Conservation (phyloP, 2,113 vertebrate species). For the Strix aluco region DNA sequence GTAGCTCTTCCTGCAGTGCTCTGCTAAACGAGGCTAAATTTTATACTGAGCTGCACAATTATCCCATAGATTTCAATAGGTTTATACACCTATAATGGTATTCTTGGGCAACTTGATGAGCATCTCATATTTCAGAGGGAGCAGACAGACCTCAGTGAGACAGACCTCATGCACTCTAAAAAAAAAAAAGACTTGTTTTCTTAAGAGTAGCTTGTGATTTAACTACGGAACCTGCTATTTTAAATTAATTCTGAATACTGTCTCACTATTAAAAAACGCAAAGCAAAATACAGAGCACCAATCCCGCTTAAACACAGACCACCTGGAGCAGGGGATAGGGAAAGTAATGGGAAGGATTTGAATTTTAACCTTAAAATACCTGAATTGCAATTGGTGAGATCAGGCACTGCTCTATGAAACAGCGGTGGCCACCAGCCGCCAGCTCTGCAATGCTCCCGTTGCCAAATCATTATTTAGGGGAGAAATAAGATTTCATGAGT, state of each 20-base stretch:
- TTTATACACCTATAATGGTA: neutral
- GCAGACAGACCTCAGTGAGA: neutral
- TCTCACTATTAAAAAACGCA: neutral
- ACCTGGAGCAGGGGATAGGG: neutral
- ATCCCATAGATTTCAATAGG: neutral
- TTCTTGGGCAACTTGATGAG: neutral
- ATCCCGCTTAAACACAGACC: neutral
- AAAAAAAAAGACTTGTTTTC: neutral
- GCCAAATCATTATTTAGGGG: neutral
- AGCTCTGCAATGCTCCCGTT: neutral
- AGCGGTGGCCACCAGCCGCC: neutral
- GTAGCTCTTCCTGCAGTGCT: neutral
- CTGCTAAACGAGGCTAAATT: rapidly evolving
- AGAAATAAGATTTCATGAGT: neutral
- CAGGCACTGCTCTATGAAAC: neutral
- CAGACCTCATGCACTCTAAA: neutral
- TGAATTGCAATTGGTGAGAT: neutral
- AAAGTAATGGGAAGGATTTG: neutral
- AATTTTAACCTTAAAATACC: neutral
- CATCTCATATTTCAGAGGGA: neutral
- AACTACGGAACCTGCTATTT: neutral
- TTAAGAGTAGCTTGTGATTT: neutral
- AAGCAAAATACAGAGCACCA: neutral
- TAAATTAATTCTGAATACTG: neutral
- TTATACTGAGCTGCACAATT: neutral